Base-by-base conservation (phyloP, 2,113 vertebrate genomes). In the Dolichotis patagonum region DNA sequence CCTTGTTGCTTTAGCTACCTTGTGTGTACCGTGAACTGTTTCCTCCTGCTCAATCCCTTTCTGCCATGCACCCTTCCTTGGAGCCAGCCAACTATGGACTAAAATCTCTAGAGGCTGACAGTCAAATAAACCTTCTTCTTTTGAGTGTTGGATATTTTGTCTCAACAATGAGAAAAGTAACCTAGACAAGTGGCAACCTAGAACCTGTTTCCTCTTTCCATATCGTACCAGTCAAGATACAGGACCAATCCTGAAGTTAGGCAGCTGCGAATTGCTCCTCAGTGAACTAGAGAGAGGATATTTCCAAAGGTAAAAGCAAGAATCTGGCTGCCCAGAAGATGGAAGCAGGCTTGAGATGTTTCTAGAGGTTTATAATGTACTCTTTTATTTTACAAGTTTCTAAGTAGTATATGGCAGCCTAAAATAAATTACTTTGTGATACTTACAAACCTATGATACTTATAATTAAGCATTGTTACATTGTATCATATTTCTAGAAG, bases 291-390 rank as follows among this genome's bases (percentile, higher is more conserved):
- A 52, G 16, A 54, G 54, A 56, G 10, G 77, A 17, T 28, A 35
- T 54, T 83, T 94, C 41, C 41, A 84, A 85, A 85, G 35, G 43
- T 26, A 5, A 92, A 88, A 96, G 46, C 75, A 86, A 75, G 38
- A 86, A 32, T 82, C 56, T 38, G 43, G 24, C 67, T 49, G 20
- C 46, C 28, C 26, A 32, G 35, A 75, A 88, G 56, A 67, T 13
- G 22, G 60, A 88, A 73, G 49, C 35, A 41, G 26, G 26, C 65
- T 24, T 65, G 46, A 82, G 82, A 16, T n/a, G 75, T 77, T 85
- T 32, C 67, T 84, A 19, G 73, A 65, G 73, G 63, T 69, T 83
- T 87, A 52, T 52, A 41, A 24, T 58, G 28, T 52, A 13, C 8
- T 58, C 22, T 62, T 92, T 77, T 32, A 28, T 88, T 92, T 38